A percentile compares a stretch with the other conserved stretches of the same genome.
These are phyloP conservation scores for Palloptera scutellata DNA, from an alignment of 2,888 invertebrate species.

Conservation along the genomic window DNA sequence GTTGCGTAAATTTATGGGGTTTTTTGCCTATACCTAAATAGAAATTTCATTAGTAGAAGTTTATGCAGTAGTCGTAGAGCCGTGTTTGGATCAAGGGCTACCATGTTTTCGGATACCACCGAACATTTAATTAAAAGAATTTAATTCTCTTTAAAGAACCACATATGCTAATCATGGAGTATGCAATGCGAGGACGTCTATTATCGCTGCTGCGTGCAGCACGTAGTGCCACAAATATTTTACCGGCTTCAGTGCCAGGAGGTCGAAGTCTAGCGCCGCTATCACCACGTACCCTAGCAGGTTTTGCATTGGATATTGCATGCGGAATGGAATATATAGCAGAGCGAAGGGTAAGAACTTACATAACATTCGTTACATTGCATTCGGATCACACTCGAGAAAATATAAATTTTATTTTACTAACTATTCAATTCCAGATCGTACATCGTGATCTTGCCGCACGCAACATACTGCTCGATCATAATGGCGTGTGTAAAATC, in stretches of 20 bases:
- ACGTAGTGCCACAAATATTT: slow-evolving; percentile 60
- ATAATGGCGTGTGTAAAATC: slow-evolving; percentile 87
- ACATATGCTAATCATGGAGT: slow-evolving; percentile 84
- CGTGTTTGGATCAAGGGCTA: no score
- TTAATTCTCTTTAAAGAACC: slow-evolving; percentile 73
- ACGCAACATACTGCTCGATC: slow-evolving; percentile 82
- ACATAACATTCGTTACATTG: background rate
- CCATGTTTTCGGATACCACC: no score
- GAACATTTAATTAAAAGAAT: background rate
- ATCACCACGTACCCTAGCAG: slow-evolving; percentile 73
- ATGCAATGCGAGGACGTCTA: slow-evolving; percentile 84
- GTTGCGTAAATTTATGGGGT: no score
- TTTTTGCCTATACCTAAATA: no score
- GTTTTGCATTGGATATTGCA: slow-evolving; percentile 83
- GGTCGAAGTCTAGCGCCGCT: slow-evolving; percentile 61
- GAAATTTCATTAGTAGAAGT: no score
- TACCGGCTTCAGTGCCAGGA: slow-evolving; percentile 66
- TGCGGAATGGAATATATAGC: slow-evolving; percentile 86
- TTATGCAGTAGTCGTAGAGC: no score
- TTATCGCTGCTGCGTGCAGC: slow-evolving; percentile 76
- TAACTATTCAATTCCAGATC: slow-evolving; percentile 70
- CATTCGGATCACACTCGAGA: slow-evolving; percentile 2
- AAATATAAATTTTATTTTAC: slow-evolving; percentile 5
- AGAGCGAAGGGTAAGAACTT: slow-evolving; percentile 74
- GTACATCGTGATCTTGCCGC: slow-evolving; percentile 87